Conservation (phyloP, 2,797 vertebrate species). For the Galago senegalensis region DNA sequence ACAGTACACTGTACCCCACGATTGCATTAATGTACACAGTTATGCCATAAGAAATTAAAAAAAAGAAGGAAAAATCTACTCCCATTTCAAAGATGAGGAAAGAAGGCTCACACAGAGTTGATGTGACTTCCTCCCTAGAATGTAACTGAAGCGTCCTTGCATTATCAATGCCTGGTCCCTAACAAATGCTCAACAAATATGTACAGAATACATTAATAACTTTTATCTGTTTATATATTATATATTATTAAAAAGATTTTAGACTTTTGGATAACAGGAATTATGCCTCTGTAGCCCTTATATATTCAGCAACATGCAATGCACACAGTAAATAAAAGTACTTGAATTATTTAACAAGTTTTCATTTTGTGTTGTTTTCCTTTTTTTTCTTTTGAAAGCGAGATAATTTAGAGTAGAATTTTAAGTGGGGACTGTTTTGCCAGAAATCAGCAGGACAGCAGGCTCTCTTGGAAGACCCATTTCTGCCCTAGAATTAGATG, state of each 20-base stretch:
- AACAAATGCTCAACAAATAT: neutral
- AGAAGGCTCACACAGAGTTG: neutral
- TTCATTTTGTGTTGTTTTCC: neutral
- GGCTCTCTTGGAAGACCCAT: neutral
- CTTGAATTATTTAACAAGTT: neutral
- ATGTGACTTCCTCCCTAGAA: neutral
- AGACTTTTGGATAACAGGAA: neutral
- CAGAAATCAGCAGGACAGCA: neutral
- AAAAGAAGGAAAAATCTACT: neutral
- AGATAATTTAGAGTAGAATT: neutral
- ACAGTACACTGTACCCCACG: too few species aligned
- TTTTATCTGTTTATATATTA: neutral
- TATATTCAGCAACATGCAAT: neutral
- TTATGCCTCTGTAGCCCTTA: neutral
- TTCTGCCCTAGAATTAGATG: neutral
- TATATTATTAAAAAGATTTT: neutral
- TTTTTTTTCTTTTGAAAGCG: conserved; percentile 17
- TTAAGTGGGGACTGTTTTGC: neutral
- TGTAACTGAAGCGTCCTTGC: neutral
- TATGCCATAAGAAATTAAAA: too few species aligned
- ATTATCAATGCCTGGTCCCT: neutral
- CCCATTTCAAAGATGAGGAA: neutral
- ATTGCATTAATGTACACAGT: too few species aligned
- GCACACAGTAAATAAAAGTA: neutral
- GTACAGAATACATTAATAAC: neutral